Conservation (phyloP, 2,113 vertebrate genomes). For the Cavia aperea region DNA sequence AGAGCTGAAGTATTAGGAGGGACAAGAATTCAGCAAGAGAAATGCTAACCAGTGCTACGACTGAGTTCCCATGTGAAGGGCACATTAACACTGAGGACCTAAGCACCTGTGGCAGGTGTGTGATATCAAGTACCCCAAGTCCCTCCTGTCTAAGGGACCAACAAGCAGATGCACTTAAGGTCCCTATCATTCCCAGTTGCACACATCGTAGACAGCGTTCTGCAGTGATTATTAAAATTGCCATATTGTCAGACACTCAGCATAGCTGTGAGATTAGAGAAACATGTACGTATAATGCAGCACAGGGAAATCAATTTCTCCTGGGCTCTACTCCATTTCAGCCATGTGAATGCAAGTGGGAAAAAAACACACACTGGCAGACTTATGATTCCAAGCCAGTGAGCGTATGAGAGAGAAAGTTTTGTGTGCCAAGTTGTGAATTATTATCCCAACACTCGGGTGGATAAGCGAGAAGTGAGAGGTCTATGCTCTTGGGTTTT, state of each 20-base stretch:
- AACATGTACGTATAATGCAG: conserved; percentile 21
- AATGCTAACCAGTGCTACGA: not conserved
- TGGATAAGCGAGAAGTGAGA: not conserved
- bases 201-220: not conserved
- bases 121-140: not conserved
- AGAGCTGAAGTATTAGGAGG: conserved; percentile 21
- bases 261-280: not conserved
- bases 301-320: conserved; percentile 40
- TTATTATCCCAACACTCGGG: conserved; percentile 41
- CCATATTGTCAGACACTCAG: not conserved
- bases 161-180: not conserved
- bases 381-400: conserved; percentile 25
- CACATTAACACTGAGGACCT: not conserved
- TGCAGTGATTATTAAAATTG: conserved; percentile 48
- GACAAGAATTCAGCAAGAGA: conserved; percentile 30
- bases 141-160: conserved; percentile 10
- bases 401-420: not conserved
- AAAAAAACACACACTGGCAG: not conserved
- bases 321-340: conserved; percentile 20
- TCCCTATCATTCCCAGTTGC: not conserved
- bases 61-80: not conserved
- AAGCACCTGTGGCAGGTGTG: conserved; percentile 20
- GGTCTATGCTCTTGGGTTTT: conserved; percentile 45
- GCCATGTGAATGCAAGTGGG: not conserved
- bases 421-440: not conserved